Base-by-base conservation (phyloP, 2,113 vertebrate species). In the Tragelaphus buxtoni region DNA sequence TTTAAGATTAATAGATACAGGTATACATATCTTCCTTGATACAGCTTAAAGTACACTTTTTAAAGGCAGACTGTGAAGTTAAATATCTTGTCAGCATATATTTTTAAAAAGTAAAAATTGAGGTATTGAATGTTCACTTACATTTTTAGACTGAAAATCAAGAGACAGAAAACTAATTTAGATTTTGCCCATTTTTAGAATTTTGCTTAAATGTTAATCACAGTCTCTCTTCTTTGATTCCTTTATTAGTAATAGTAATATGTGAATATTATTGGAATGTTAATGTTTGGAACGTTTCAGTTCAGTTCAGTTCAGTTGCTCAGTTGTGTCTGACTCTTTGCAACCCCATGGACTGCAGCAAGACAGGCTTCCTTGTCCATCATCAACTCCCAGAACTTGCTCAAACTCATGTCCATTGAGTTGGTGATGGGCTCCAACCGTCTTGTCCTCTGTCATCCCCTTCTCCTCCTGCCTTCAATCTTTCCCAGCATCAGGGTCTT, bases 11-110 rank as follows among this genome's bases (percentile, higher is more conserved):
- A 69, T 24, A 81, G 45, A n/a, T 89, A 65, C 58, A 89, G 13
- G 45, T 92, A n/a, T 45, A 69, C 86, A 81, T 84, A 42, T 95
- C 14, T 60, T 92, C 7, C 35, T 91, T 97, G 45, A 80, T 79
- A 84, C 17, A 95, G 35, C 49, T 94, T 94, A 77, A 94, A 55
- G 47, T 91, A 88, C n/a, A 49, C 49, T 96, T 95, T 85, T 89
- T 92, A 77, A 94, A 94, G n/a, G 22, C n/a, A 90, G n/a, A 63
- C 45, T 90, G 0, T 95, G 56, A 90, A 95, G 24, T 96, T 85
- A 91, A 86, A 30, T 13, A 42, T 86, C n/a, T 65, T 65, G 39
- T 85, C 60, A 96, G 82, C 20, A 90, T 39, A 53, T 53, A 39
- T 45, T 94, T 92, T 89, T 72, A 24, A 39, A 88, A 84, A 92